Percentiles rank a stretch among this genome's conserved stretches.
Conservation (phyloP, 2,113 vertebrate genomes). For the Myotis davidii region DNA sequence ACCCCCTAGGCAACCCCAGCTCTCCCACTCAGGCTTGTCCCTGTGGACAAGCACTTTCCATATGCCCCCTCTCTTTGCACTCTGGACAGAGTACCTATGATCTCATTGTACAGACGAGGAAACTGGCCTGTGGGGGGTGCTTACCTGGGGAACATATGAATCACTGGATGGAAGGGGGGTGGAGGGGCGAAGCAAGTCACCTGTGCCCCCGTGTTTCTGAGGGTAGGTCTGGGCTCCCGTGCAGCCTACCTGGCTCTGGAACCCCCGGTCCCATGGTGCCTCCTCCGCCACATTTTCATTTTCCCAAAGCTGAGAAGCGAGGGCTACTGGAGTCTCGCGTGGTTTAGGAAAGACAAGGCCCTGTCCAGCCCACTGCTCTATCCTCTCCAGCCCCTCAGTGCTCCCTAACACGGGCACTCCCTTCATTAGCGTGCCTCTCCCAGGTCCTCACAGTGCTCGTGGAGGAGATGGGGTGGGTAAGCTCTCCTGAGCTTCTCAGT, state of each 20-base stretch:
- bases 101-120: background rate
- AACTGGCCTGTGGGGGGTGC: background rate
- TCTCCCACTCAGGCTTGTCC: background rate
- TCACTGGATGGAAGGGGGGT: background rate
- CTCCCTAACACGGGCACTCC: background rate
- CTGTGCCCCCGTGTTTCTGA: background rate
- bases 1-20: background rate
- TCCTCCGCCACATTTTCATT: background rate
- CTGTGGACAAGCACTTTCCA: background rate
- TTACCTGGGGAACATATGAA: background rate
- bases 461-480: background rate
- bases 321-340: background rate
- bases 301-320: background rate
- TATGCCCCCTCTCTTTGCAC: background rate
- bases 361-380: rapidly evolving
- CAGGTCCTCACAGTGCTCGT: background rate
- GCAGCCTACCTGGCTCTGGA: background rate
- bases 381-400: background rate
- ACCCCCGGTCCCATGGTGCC: background rate
- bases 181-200: background rate
- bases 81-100: background rate
- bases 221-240: background rate
- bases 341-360: background rate
- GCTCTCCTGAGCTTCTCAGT: background rate
- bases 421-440: background rate